These are phyloP conservation scores for Conomelus anceps DNA, from an alignment of 2,888 invertebrate species.

Conservation along the genomic window DNA sequence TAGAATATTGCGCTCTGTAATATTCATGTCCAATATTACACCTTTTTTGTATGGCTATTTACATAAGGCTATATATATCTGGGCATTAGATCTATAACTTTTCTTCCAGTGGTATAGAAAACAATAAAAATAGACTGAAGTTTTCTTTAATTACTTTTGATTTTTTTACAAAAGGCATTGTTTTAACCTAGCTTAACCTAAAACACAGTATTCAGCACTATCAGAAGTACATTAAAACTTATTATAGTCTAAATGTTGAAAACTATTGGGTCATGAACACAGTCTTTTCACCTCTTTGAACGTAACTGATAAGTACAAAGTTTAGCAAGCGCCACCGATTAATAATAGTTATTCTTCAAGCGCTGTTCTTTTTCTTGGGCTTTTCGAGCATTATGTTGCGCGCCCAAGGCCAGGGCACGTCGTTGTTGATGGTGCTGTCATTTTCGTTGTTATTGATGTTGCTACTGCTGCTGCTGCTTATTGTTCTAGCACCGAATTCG, in stretches of 20 bases:
- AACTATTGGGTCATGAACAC: neutral
- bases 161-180: neutral
- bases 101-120: neutral
- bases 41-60: too few relatives aligned
- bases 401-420: slow-evolving; percentile 36
- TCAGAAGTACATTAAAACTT: neutral
- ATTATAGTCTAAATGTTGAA: neutral
- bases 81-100: too few relatives aligned
- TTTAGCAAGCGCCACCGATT: neutral
- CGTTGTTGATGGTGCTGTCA: neutral
- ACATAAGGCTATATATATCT: too few relatives aligned
- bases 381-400: slow-evolving; percentile 37
- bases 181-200: neutral
- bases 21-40: too few relatives aligned
- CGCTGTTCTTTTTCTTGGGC: slow-evolving; percentile 35
- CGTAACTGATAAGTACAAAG: neutral
- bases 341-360: slow-evolving; percentile 7
- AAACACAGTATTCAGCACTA: neutral
- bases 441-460: slow-evolving; percentile 11
- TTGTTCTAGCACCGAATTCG: slow-evolving; percentile 4
- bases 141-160: neutral
- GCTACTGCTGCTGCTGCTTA: neutral
- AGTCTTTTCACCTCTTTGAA: neutral
- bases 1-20: too few relatives aligned
- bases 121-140: neutral